A percentile compares a stretch with the other conserved stretches of the same genome.
phyloP scores from a whole-genome alignment of 92 coral and sea anemone species.

The Phymanthus crucifer region DNA sequence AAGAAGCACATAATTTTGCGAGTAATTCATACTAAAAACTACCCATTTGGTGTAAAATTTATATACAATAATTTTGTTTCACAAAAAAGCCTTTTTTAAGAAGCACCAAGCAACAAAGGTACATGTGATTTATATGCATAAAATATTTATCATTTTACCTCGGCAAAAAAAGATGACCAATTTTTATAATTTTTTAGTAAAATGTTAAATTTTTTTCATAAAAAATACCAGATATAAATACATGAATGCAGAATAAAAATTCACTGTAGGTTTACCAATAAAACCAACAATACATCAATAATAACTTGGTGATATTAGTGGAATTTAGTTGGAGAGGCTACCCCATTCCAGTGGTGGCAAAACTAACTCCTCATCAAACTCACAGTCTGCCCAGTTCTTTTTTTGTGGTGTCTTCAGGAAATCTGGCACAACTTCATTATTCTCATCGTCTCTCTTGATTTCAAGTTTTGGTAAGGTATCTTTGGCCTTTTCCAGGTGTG shows the following conservation, averaged over 20 bases:
- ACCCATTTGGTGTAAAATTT: no score
- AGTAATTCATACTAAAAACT: no score
- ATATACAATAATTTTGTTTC: no score
- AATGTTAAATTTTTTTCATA: neutral
- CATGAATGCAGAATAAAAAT: neutral
- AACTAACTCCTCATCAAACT: conserved; percentile 57
- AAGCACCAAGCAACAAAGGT: no score
- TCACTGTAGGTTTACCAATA: neutral
- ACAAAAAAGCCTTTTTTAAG: no score
- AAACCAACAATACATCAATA: neutral
- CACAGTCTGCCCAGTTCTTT: conserved; percentile 72
- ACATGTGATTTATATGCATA: no score
- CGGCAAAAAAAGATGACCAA: no score
- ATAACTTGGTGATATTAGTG: no score
- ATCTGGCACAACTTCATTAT: conserved; percentile 64
- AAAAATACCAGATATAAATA: neutral
- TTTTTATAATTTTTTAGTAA: neutral
- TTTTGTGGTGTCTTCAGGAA: conserved; percentile 63
- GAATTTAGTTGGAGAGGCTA: neutral
- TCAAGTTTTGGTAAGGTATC: conserved; percentile 27
- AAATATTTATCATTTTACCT: no score
- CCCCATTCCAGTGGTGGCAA: conserved; percentile 12
- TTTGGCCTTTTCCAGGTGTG: neutral
- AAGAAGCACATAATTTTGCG: no score
- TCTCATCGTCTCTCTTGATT: conserved; percentile 8